Evolutionary conservation across 2,797 vertebrate genomes (phyloP), one percentile per base, ranked within the genome.

Genomic region (Argyrosomus regius): DNA sequence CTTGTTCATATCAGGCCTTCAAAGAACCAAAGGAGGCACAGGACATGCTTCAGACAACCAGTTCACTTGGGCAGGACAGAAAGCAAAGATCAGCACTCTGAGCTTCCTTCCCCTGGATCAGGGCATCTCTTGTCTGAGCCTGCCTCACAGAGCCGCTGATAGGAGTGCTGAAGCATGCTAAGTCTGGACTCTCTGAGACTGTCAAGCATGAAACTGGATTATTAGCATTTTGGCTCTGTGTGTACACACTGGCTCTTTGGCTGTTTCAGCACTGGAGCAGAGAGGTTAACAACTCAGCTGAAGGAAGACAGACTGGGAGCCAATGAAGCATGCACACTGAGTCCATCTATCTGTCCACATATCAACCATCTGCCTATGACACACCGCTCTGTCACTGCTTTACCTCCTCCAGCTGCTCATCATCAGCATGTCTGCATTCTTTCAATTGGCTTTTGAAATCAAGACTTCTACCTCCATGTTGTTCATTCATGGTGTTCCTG

Each of bases 121-220:
- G 57, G 45, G 14, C 8, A n/a, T 60, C 24, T 72, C 56, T 74
- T 41, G 7, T 73, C 56, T 58, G 58, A 65, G 46, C 7, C 41
- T 9, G 72, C 60, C 69, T 74, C 26, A 28, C 60, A 74, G 70
- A 66, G 60, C 66, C 53, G 57, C 72, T 81, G 72, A 87, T 72
- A 65, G 63, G 54, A 68, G 58, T 60, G 13, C 61, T 69, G 66
- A 66, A 82, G 80, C 80, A 68, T 78, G 73, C 52, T 56, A 74
- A 77, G 46, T 48, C 65, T 45, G 82, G 86, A 80, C 79, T 77
- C 79, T 73, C 24, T 4, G 35, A 54, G 57, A 86, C 65, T 66
- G 70, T 82, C 76, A 75, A 72, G 81, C 73, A 72, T 72, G 78
- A 77, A 84, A 84, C 69, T 52, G 67, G 74, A 84, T 84, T 82